Evolutionary conservation across 2,888 invertebrate species (phyloP), one percentile per base, ranked within the genome.

Genomic region (Scrobipalpa costella): DNA sequence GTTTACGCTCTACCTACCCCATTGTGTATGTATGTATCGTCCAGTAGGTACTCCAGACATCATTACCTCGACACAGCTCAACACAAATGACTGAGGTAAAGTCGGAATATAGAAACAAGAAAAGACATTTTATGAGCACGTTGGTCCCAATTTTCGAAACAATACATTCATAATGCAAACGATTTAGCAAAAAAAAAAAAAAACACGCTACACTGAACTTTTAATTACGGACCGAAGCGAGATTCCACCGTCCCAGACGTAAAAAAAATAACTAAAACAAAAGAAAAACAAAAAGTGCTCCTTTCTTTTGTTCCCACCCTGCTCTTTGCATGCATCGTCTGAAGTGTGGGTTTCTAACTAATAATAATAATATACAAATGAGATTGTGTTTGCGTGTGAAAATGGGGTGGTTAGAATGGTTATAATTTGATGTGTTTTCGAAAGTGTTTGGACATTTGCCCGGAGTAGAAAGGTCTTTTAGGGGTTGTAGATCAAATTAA

Each of bases 151-250:
- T 50, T 50, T 17, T 0, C 11, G 21, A 50, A 50, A 50, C 50
- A 50, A 50, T 19, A 17, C 50, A 17, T 50, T 50, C 50, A 50
- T 50, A 50, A 50, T 19, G 50, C 19, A 21, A 50, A 50, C 50
- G 50, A 50, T 50, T 50, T 50, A 50, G 50, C 50, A 50, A 50
- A 40, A 50, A 50, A 21, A 50, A 50, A 17, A n/a, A n/a, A n/a
- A n/a, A n/a, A n/a, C 50, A 50, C 19, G 50, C 50, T 19, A 50
- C 50, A 50, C 9, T 50, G 50, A 50, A 50, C 50, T 50, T 50
- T 50, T 50, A 50, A 50, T 50, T 50, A 50, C 50, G 50, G 21
- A 19, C 7, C 50, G 50, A 17, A 11, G 50, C 17, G 49, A 50
- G 50, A 9, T 50, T 50, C 19, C 21, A 50, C 50, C 19, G 9